Conservation (phyloP, 1,140 invertebrate genomes). For the Brachionus plicatilis region DNA sequence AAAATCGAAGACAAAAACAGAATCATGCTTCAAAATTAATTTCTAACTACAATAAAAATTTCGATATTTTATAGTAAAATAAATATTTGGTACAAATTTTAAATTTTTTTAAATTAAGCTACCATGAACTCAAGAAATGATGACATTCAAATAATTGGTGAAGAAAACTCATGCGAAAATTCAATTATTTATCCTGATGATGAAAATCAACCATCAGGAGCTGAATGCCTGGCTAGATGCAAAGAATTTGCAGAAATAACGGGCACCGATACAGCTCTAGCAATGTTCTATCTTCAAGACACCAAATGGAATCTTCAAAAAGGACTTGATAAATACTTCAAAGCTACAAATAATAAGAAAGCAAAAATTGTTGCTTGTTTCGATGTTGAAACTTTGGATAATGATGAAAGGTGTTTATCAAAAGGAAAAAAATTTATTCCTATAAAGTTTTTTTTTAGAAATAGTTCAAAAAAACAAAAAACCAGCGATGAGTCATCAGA, state of each 20-base stretch:
- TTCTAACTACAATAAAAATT: no score
- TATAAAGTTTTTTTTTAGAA: neutral
- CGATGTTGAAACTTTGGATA: neutral
- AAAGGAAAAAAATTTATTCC: neutral
- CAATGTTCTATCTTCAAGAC: constrained; percentile 61
- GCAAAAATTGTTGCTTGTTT: constrained; percentile 40
- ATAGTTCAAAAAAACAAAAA: neutral
- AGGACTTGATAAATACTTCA: constrained; percentile 57
- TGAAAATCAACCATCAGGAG: no score
- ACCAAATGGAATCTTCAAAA: constrained; percentile 59
- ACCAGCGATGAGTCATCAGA: neutral
- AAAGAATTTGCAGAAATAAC: constrained; percentile 51
- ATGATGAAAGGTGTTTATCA: neutral
- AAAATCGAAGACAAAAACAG: no score
- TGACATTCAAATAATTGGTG: no score
- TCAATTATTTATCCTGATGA: no score
- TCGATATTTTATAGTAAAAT: no score
- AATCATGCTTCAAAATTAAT: no score
- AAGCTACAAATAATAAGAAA: constrained; percentile 43
- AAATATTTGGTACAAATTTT: no score
- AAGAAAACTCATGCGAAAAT: no score
- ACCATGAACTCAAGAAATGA: no score
- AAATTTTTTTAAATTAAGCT: no score
- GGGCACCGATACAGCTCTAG: constrained; percentile 59
- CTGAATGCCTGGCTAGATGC: no score